phyloP scores from a whole-genome alignment of 2,113 vertebrate genomes.

The Poecile atricapillus region DNA sequence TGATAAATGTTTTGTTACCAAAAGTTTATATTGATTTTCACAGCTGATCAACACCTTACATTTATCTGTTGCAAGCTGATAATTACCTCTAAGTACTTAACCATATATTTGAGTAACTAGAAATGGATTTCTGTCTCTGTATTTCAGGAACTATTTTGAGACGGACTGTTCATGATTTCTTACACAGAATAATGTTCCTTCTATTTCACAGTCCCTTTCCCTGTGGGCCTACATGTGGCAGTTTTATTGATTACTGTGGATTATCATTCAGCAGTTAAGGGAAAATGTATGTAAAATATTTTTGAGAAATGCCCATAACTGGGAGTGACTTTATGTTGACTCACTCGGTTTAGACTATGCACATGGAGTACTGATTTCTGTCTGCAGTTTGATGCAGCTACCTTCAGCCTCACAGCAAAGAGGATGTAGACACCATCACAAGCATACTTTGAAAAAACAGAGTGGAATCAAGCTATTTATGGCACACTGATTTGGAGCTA shows the following conservation, averaged over 20 bases:
- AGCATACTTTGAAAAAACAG: background rate
- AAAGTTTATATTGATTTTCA: background rate
- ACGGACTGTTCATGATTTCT: background rate
- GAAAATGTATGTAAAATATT: background rate
- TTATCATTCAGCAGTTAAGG: background rate
- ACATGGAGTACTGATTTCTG: background rate
- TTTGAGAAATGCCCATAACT: background rate
- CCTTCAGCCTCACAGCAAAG: background rate
- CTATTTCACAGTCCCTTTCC: background rate
- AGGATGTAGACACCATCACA: background rate
- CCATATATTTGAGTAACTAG: background rate
- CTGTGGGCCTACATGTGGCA: background rate
- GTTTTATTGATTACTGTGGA: background rate
- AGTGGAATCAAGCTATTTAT: background rate
- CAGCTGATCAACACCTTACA: background rate
- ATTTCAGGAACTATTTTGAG: background rate
- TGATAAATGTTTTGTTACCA: background rate
- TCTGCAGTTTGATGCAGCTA: background rate
- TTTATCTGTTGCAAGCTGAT: background rate
- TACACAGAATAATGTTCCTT: background rate
- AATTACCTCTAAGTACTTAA: background rate
- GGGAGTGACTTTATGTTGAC: background rate
- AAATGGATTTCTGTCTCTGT: background rate
- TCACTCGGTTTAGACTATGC: background rate
- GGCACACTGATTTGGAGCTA: background rate